Conservation (phyloP, 2,113 vertebrate genomes). For the Puffinus mauretanicus region DNA sequence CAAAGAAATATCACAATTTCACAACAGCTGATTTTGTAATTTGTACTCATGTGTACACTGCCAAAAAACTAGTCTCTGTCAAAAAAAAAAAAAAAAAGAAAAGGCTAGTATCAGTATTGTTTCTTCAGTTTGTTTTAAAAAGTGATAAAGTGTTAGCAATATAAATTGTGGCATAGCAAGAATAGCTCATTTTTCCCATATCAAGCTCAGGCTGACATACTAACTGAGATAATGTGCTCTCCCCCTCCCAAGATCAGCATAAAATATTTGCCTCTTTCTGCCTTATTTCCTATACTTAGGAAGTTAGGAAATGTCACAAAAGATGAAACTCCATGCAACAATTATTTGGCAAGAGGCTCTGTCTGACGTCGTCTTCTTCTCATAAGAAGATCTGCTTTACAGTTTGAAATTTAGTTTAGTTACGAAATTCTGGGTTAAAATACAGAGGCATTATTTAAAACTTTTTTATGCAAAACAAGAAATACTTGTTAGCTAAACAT, state of each 20-base stretch:
- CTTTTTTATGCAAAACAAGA: neutral
- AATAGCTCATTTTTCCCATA: neutral
- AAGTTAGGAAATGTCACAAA: neutral
- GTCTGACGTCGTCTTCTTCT: neutral
- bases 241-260: neutral
- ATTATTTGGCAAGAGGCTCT: constrained; percentile 20
- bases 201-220: neutral
- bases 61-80: neutral
- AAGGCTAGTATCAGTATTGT: neutral
- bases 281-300: neutral
- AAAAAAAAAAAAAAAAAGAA: neutral
- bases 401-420: neutral
- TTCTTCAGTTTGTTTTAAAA: neutral
- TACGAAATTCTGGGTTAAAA: constrained; percentile 35
- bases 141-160: neutral
- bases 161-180: neutral
- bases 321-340: neutral
- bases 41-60: neutral
- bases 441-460: constrained; percentile 18
- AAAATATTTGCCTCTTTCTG: constrained; percentile 30
- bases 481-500: neutral
- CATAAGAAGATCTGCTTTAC: neutral
- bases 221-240: neutral
- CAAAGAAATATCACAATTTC: neutral
- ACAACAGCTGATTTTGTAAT: neutral